Evolutionary conservation across 2,888 invertebrate species (phyloP), one percentile per base, ranked within the genome.

Genomic region (Epistrophe eligans): DNA sequence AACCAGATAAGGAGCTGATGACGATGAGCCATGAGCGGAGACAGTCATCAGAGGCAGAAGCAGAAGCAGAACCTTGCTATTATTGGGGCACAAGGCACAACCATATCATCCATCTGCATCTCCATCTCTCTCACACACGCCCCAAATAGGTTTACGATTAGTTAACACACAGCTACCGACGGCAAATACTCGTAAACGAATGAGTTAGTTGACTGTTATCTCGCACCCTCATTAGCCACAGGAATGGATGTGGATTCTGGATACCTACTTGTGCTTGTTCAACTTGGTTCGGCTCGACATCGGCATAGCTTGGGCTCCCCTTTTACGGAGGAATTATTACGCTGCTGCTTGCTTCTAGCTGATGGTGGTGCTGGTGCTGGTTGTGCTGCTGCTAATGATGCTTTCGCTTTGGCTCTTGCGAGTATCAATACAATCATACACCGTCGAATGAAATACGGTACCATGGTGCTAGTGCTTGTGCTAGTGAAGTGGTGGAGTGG

Each of bases 171-270:
- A 71, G 66, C 66, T 79, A 79, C 87, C 87, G 87, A 83, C 87
- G 87, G 87, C 79, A 87, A 83, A 83, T 72, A 55, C 28, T 55
- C 55, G 28, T 55, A 73, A 77, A 74, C 77, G 76, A 87, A 83
- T 83, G 72, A 83, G 85, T 82, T 74, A 81, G 81, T 72, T 66
- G 73, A 71, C 72, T 81, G 72, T 66, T 73, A 81, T 76, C 82
- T 87, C 87, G 72, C 87, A 76, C 85, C 82, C 70, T 79, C 79
- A 87, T 82, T 87, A 85, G 85, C 71, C 32, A 24, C 38, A 62
- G 28, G 48, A 58, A 58, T 60, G 66, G 66, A 38, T 32, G 67
- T 50, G 13, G 50, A 50, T 38, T 19, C 19, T 48, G 32, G 32
- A 35, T 66, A 43, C 40, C 57, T 66, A 38, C 19, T 55, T 81